Evolutionary conservation across 2,113 vertebrate genomes (phyloP), one percentile per base, ranked within the genome.

Genomic region (Dipodomys spectabilis): DNA sequence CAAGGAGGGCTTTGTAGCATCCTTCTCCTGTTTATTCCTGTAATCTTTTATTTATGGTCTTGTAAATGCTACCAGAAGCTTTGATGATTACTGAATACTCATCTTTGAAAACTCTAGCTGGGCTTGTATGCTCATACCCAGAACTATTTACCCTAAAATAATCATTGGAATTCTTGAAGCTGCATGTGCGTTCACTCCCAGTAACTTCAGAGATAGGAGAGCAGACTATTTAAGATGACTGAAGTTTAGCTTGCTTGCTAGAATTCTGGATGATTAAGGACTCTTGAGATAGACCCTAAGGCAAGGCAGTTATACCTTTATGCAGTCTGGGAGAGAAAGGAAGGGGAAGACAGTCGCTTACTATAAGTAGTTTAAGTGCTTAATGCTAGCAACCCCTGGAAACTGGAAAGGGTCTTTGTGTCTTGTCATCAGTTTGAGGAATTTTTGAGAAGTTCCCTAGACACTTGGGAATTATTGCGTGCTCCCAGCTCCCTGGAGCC

Each of bases 21-120:
- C 30, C 13, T 78, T 90, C 82, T 85, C n/a, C 8, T 74, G 44
- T 83, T 91, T 92, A 83, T 93, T 95, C 94, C 84, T 92, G 30
- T 93, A 67, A 68, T 84, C 64, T 82, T 94, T 82, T 84, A 64
- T 87, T 93, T 96, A 82, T 65, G 81, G 82, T 68, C 69, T 90
- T 94, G 45, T 84, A 92, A 83, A 87, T 82, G 20, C 53, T 93
- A 65, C 45, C 73, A 91, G 73, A 92, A 91, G 30, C 85, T 84
- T 96, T 86, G 88, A 16, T 82, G 64, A 92, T 73, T 93, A 67
- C 72, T 94, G 64, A 87, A 67, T 91, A 80, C 87, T 93, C 93
- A 89, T 94, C 65, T 85, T 78, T 45, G 68, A 77, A 91, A 88
- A 81, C 64, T 74, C 28, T 84, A 65, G 44, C 86, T 81, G 68